Evolutionary conservation across 2,113 vertebrate genomes (phyloP).

Genomic region (Tetrao urogallus): DNA sequence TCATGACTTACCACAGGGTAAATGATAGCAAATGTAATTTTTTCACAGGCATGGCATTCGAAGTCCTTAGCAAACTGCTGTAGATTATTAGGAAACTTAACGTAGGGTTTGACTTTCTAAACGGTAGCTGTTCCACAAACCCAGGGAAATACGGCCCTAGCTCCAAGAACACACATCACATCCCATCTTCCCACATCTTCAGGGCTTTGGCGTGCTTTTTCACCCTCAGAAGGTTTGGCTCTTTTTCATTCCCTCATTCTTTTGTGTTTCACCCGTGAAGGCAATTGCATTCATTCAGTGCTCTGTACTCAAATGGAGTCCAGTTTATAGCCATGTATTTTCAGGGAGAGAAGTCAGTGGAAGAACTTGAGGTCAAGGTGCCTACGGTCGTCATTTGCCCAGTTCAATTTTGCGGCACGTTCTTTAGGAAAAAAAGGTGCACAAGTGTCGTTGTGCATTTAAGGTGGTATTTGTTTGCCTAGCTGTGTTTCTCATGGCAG

Average conservation of each 20-base stretch:
- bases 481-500: rapidly evolving
- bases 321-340: not conserved
- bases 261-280: not conserved
- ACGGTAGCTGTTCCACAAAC: not conserved
- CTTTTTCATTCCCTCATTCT: not conserved
- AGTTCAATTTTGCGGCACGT: not conserved
- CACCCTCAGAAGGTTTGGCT: not conserved
- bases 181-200: not conserved
- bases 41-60: not conserved
- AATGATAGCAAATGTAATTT: not conserved
- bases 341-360: rapidly evolving
- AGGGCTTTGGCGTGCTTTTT: rapidly evolving
- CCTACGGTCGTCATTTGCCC: rapidly evolving
- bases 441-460: rapidly evolving
- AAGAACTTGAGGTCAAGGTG: not conserved
- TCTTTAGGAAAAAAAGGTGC: not conserved
- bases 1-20: not conserved
- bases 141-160: rapidly evolving
- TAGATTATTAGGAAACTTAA: not conserved
- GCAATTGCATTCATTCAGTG: not conserved
- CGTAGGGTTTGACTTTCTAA: not conserved
- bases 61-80: not conserved
- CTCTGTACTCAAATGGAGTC: not conserved
- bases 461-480: rapidly evolving
- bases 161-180: not conserved